Percentiles rank a stretch among this genome's conserved stretches.
These are phyloP conservation scores for Prionailurus bengalensis DNA, from an alignment of 2,113 vertebrate species.

Conservation along the genomic window DNA sequence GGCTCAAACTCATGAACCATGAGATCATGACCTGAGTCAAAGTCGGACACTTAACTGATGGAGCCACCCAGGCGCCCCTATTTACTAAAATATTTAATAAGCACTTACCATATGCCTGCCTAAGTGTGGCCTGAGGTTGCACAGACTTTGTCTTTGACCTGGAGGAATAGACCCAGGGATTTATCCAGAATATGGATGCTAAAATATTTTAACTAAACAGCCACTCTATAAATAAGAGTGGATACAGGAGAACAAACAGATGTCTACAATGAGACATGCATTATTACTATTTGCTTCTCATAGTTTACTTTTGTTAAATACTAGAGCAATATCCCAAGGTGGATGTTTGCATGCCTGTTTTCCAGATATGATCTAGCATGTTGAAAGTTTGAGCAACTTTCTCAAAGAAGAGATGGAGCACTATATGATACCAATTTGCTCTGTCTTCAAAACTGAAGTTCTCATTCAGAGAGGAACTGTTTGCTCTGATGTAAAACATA, in stretches of 20 bases:
- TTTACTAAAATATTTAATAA: slow-evolving; percentile 27
- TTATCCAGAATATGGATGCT: neutral
- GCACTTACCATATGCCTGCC: neutral
- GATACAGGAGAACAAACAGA: neutral
- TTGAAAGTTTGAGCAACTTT: neutral
- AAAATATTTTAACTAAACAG: neutral
- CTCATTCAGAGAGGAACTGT: neutral
- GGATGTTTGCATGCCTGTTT: neutral
- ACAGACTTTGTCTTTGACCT: neutral
- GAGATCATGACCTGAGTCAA: too few relatives aligned
- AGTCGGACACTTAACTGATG: fast-evolving
- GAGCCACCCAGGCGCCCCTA: too few relatives aligned
- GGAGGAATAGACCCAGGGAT: neutral
- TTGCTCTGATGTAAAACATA: neutral
- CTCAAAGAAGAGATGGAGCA: neutral
- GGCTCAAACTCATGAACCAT: too few relatives aligned
- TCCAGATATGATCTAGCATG: neutral
- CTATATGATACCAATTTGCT: neutral
- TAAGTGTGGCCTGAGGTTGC: neutral
- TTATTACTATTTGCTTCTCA: neutral
- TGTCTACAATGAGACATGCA: neutral
- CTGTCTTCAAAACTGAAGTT: neutral
- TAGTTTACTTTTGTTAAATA: neutral
- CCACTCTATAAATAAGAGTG: neutral
- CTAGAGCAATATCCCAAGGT: neutral